Evolutionary conservation across 2,113 vertebrate species (phyloP), one percentile per base, ranked within the genome.

Genomic region (Oryzias melastigma): DNA sequence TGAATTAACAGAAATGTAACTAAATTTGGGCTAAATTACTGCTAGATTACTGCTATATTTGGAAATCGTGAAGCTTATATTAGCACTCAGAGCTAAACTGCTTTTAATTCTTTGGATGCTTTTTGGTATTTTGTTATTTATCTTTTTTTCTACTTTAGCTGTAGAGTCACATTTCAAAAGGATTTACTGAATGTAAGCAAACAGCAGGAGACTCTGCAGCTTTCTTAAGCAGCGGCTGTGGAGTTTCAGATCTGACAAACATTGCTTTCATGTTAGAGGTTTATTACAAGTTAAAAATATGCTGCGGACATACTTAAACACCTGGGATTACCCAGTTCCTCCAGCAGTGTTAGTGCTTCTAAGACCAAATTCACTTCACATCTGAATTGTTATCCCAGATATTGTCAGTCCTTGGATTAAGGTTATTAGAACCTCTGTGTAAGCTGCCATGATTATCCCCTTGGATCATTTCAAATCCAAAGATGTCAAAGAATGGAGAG

Each of bases 381-480:
- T 81, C 75, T 83, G 67, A 82, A 87, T 83, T 75, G 62, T 79
- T 71, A 87, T 78, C 59, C 64, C 45, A 72, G 84, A 85, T 83
- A 86, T 82, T 25, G 69, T 79, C 75, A 85, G 78, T 78, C 76
- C 88, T 68, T n/a, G 88, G 90, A 91, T 91, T 90, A 90, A 86
- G 73, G 75, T 91, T 86, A 88, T 91, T 88, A 91, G 75, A 84
- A 67, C 66, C 76, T 63, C 59, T 63, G 55, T 82, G 75, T 90
- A 88, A 87, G 60, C 81, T 83, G 53, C 53, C 79, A 64, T 75
- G 81, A 87, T 91, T 88, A 89, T 90, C 77, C 82, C 73, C 58
- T 60, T 74, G 85, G 82, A 87, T 91, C 69, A 68, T 65, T 78
- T 56, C 72, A 55, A 66, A 58, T 47, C 44, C 68, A 69, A 88